These are phyloP conservation scores for Mico argentatus DNA, from an alignment of 2,797 vertebrate genomes.

Conservation along the genomic window DNA sequence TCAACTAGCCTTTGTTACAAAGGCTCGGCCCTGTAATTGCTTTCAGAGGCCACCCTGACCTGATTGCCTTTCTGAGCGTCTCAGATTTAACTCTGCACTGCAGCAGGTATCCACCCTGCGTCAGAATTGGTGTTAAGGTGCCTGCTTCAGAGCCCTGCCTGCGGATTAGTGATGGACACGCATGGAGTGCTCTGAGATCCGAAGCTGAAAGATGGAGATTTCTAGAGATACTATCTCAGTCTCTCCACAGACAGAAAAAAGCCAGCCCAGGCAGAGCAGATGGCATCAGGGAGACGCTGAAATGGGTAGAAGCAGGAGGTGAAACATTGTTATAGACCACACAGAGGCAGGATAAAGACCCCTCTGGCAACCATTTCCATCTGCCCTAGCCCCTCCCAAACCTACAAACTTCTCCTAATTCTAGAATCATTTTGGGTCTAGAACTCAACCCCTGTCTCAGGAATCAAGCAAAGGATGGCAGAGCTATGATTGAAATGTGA, in stretches of 20 bases:
- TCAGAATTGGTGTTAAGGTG: background rate
- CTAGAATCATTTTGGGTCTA: background rate
- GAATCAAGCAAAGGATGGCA: background rate
- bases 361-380: background rate
- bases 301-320: background rate
- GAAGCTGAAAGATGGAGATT: background rate
- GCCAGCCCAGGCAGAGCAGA: background rate
- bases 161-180: background rate
- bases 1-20: background rate
- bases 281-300: background rate
- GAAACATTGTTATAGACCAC: background rate
- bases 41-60: background rate
- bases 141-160: background rate
- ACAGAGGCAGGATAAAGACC: background rate
- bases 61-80: background rate
- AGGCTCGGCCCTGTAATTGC: background rate
- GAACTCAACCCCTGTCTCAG: background rate
- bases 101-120: background rate
- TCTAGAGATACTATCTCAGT: background rate
- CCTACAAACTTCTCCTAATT: background rate
- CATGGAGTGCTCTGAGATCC: background rate
- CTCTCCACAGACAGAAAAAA: background rate
- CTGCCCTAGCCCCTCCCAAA: no score
- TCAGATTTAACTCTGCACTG: background rate
- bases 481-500: background rate